These are phyloP conservation scores for Rhynchopsitta pachyrhyncha DNA, from an alignment of 2,113 vertebrate species.

Conservation along the genomic window DNA sequence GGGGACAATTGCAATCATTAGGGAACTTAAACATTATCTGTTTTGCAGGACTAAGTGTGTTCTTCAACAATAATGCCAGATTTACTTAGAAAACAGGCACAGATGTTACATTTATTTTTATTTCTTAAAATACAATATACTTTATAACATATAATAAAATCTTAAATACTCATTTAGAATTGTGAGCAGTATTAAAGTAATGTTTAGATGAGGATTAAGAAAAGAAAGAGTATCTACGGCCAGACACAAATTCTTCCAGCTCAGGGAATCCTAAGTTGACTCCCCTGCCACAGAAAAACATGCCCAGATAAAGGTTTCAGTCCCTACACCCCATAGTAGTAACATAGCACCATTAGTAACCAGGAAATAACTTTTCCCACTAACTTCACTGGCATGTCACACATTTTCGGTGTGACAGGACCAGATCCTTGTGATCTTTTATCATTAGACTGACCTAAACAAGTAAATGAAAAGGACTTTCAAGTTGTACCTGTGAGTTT, in stretches of 20 bases:
- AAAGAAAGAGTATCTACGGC: not conserved
- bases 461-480: not conserved
- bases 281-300: not conserved
- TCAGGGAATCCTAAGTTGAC: not conserved
- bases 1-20: not conserved
- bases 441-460: not conserved
- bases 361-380: not conserved
- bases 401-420: not conserved
- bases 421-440: not conserved
- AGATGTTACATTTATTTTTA: not conserved
- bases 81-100: not conserved
- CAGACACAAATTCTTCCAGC: not conserved
- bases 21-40: not conserved
- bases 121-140: not conserved
- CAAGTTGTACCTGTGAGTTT: not conserved
- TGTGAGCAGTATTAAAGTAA: not conserved
- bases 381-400: not conserved
- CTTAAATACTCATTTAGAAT: conserved; percentile 10
- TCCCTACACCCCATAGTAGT: not conserved
- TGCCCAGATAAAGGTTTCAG: not conserved
- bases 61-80: not conserved
- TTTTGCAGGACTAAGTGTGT: not conserved
- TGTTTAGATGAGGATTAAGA: not conserved
- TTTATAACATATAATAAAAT: not conserved
- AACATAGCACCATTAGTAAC: not conserved